These are phyloP conservation scores for Cromileptes altivelis DNA, from an alignment of 2,113 vertebrate species.

Conservation along the genomic window DNA sequence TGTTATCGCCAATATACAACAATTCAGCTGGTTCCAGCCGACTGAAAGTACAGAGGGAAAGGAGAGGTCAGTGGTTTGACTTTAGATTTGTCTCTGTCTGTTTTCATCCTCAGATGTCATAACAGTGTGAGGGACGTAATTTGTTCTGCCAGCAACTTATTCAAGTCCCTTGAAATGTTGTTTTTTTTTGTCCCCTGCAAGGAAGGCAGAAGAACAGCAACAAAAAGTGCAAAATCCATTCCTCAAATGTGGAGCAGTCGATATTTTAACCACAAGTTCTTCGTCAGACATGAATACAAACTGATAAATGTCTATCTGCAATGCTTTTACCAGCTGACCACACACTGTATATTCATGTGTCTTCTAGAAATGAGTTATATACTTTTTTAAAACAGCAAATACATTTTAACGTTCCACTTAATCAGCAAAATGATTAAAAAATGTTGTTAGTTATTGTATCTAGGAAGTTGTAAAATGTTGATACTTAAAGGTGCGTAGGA, in stretches of 20 bases:
- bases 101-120: conserved; percentile 50
- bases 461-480: too few relatives aligned
- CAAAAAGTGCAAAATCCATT: not conserved
- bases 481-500: too few relatives aligned
- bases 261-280: not conserved
- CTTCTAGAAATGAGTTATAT: too few relatives aligned
- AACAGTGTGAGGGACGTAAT: conserved; percentile 41
- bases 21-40: conserved; percentile 28
- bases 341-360: not conserved
- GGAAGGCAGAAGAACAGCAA: not conserved
- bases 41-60: conserved; percentile 31
- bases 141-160: conserved; percentile 43
- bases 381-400: not conserved
- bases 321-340: not conserved
- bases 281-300: not conserved
- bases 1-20: not conserved
- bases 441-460: too few relatives aligned
- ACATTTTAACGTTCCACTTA: too few relatives aligned
- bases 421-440: too few relatives aligned
- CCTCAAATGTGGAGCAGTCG: not conserved
- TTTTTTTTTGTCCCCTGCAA: conserved; percentile 16
- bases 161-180: conserved; percentile 23
- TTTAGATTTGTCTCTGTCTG: conserved; percentile 60
- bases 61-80: conserved; percentile 54
- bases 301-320: not conserved